Percentiles rank a stretch among this genome's conserved stretches.
Evolutionary conservation across 2,113 vertebrate genomes (phyloP).

Genomic region (Salvelinus fontinalis): DNA sequence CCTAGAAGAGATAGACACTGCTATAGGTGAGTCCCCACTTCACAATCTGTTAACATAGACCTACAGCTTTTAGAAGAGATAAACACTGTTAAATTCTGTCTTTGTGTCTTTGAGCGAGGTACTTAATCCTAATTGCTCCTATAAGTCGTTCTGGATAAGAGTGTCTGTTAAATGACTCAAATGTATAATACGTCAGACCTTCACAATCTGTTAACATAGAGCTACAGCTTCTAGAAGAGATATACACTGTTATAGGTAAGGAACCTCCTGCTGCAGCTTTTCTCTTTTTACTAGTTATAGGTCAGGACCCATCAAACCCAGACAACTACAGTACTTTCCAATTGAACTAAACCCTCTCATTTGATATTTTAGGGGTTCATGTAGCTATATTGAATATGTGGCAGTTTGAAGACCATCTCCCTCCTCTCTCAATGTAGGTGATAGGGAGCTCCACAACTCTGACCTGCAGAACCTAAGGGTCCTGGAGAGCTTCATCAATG

Average conservation of each 20-base stretch:
- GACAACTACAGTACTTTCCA: not conserved
- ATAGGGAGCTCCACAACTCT: slow-evolving; percentile 74
- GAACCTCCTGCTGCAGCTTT: too few relatives aligned
- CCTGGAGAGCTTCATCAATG: slow-evolving; percentile 88
- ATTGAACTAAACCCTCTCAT: too few relatives aligned
- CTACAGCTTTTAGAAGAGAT: not conserved
- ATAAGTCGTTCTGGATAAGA: too few relatives aligned
- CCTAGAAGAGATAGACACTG: slow-evolving; percentile 83
- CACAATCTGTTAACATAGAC: not conserved
- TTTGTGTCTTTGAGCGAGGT: too few relatives aligned
- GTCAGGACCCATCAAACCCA: not conserved
- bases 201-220: slow-evolving; percentile 67
- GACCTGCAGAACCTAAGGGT: slow-evolving; percentile 83
- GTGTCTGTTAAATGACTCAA: too few relatives aligned
- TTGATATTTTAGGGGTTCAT: not conserved
- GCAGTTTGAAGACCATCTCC: not conserved
- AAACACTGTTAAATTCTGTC: too few relatives aligned
- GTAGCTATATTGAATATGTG: not conserved
- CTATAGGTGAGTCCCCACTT: slow-evolving; percentile 74
- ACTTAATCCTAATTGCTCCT: too few relatives aligned
- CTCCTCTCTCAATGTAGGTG: slow-evolving; percentile 67
- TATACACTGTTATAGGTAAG: slow-evolving; percentile 82
- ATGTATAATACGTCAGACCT: too few relatives aligned
- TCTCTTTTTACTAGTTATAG: not conserved
- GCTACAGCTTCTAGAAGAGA: slow-evolving; percentile 83